Base-by-base conservation (phyloP, 1,140 invertebrate genomes). In the Pseudomyrmex concolor region DNA sequence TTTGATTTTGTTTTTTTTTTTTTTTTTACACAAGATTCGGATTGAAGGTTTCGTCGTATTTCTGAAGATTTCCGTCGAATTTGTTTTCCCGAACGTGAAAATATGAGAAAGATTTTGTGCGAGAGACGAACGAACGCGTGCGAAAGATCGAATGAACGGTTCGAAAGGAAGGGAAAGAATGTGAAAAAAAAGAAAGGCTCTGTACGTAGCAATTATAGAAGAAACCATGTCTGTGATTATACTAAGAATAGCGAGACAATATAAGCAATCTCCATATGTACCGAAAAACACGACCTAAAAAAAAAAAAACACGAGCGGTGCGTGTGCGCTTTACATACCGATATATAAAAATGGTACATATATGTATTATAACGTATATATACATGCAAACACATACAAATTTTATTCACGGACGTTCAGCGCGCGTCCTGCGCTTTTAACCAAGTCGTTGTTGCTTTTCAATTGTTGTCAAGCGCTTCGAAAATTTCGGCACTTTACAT, bases 181-280 rank as follows among this genome's bases (percentile, higher is more conserved):
- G 22, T 8, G 57, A 84, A 80, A 78, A 68, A 84, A 84, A 78
- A 78, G 64, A 84, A 89, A 85, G 85, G 85, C 86, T 90, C 90
- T 91, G 92, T 89, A 90, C 85, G 90, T 92, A 92, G 91, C 89
- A 86, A 90, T 87, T 91, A 90, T 90, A 87, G 78, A 34, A 34
- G 34, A 88, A 91, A 91, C 86, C 85, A 85, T 90, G 88, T 91
- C 91, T 92, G 91, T 92, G 91, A 92, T 92, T 91, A 92, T 89
- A 89, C 84, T 90, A 90, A 91, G 83, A 88, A 88, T 92, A 91
- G 80, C 85, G 86, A 91, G 89, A 90, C 84, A 88, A 89, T 86
- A 90, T 85, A 86, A 89, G 87, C 88, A 89, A 90, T 89, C 71
- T 85, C 85, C 83, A 73, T 86, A 67, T 80, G 80, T 74, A 84